Percentiles rank a stretch among this genome's conserved stretches.
Evolutionary conservation across 2,888 invertebrate species (phyloP).

Genomic region (Luffia ferchaultella): DNA sequence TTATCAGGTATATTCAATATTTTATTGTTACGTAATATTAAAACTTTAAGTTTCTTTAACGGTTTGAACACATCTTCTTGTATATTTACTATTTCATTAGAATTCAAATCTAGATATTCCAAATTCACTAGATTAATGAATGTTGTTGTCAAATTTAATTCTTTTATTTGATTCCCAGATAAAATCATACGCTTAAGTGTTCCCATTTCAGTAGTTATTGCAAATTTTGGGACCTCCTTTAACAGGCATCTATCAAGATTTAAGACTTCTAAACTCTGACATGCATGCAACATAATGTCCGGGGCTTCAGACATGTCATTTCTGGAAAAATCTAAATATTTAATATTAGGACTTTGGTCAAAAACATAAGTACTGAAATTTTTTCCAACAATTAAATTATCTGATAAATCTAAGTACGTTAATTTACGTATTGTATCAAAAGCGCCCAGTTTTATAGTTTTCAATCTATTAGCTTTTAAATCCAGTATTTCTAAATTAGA

Average conservation of each 20-base stretch:
- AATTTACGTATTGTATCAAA: constrained; percentile 29
- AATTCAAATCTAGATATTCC: constrained; percentile 32
- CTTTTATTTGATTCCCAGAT: constrained; percentile 33
- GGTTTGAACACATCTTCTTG: constrained; percentile 29
- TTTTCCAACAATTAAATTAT: constrained; percentile 27
- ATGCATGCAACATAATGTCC: constrained; percentile 25
- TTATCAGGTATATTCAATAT: constrained; percentile 30
- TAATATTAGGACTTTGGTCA: constrained; percentile 22
- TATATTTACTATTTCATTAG: constrained; percentile 33
- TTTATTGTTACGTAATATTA: constrained; percentile 34
- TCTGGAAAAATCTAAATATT: constrained; percentile 30
- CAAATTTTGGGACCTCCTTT: constrained; percentile 34
- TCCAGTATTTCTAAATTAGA: constrained; percentile 29
- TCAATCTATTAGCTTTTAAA: constrained; percentile 29
- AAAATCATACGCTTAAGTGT: constrained; percentile 33
- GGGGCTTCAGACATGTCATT: constrained; percentile 30
- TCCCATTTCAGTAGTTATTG: constrained; percentile 26
- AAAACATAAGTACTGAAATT: constrained; percentile 26
- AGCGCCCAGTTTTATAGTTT: constrained; percentile 24
- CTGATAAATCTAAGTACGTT: constrained; percentile 29
- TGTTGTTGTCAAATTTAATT: constrained; percentile 19
- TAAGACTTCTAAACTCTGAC: constrained; percentile 24
- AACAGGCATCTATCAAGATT: constrained; percentile 31
- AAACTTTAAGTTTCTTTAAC: constrained; percentile 29
- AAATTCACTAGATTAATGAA: constrained; percentile 31